These are phyloP conservation scores for Terebella lapidaria DNA, from an alignment of 2,888 invertebrate genomes.

Conservation along the genomic window DNA sequence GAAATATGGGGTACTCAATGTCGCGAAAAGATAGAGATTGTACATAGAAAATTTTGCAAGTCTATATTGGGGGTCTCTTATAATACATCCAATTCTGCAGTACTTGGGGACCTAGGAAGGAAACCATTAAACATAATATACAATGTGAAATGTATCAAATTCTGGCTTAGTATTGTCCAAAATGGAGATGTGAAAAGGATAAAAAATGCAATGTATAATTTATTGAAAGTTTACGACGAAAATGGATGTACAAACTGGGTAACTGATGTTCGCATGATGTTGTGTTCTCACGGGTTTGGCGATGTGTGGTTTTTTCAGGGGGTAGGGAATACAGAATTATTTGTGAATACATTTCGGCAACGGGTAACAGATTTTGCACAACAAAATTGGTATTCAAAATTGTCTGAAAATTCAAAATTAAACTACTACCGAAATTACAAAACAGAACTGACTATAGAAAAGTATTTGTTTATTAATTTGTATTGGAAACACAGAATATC, in stretches of 20 bases:
- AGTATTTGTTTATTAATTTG: not conserved
- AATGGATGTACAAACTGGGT: not conserved
- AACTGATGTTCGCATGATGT: not conserved
- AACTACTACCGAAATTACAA: not conserved
- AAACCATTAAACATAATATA: not conserved
- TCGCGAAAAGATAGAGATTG: not conserved
- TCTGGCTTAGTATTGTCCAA: not conserved
- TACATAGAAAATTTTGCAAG: not conserved
- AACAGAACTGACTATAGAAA: not conserved
- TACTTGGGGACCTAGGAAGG: no score
- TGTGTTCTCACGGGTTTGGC: no score
- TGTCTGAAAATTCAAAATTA: not conserved
- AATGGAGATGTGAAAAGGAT: not conserved
- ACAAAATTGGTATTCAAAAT: not conserved
- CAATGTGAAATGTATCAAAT: not conserved
- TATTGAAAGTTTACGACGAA: not conserved
- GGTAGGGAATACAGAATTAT: not conserved
- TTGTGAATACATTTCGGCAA: not conserved
- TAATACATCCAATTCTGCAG: not conserved
- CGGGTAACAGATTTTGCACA: not conserved
- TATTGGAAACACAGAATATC: not conserved
- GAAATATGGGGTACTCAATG: not conserved
- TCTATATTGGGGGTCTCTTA: not conserved
- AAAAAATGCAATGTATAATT: not conserved
- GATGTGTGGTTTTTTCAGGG: no score